Conservation (phyloP, 2,888 invertebrate species). For the Drosophila melanocephala region DNA sequence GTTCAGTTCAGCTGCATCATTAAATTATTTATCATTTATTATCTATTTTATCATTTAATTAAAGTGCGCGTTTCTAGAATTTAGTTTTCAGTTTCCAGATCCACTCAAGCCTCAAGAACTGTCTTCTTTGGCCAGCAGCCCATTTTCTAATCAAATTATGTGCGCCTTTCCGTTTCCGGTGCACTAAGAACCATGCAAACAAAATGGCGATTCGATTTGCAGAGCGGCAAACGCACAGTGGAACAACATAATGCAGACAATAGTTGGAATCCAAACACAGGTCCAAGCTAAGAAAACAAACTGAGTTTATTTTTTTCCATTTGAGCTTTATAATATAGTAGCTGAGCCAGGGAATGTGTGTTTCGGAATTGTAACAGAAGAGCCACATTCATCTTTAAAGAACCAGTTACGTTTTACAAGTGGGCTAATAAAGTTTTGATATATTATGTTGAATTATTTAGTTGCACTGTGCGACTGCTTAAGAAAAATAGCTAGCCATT, state of each 20-base stretch:
- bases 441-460: not conserved
- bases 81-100: not conserved
- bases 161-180: constrained; percentile 75
- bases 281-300: not conserved
- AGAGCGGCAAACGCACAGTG: constrained; percentile 36
- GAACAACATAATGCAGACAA: not conserved
- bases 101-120: not conserved
- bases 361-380: not conserved
- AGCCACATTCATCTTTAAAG: not conserved
- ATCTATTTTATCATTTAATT: constrained; percentile 67
- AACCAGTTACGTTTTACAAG: not conserved
- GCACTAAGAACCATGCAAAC: constrained; percentile 39
- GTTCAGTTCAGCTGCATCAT: constrained; percentile 5
- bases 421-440: not conserved
- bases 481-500: constrained; percentile 38
- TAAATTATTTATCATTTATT: not conserved
- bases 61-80: constrained; percentile 39
- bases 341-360: not conserved
- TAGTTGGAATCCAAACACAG: not conserved
- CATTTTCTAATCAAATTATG: constrained; percentile 67
- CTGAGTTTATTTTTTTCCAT: not conserved
- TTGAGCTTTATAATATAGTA: not conserved
- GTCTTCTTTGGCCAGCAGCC: constrained; percentile 18
- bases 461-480: constrained; percentile 19
- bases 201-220: constrained; percentile 56